A percentile compares a stretch with the other conserved stretches of the same genome.
phyloP scores from a whole-genome alignment of 64 coral and sea anemone species.

The Pachyseris speciosa region DNA sequence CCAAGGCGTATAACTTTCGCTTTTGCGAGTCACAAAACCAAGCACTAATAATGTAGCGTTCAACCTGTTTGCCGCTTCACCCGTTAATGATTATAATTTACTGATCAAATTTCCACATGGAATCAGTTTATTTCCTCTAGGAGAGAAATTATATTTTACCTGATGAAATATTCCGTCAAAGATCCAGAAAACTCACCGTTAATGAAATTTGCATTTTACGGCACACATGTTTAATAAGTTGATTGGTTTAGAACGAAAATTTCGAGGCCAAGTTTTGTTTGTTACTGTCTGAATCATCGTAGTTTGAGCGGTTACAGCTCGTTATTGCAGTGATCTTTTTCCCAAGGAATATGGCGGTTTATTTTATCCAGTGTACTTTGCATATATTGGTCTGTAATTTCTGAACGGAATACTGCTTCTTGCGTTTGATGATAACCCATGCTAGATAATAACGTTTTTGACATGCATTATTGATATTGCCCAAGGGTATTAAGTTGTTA shows the following conservation, averaged over 20 bases:
- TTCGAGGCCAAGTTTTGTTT: background rate
- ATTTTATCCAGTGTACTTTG: background rate
- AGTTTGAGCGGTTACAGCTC: background rate
- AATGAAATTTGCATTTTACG: slow-evolving; percentile 5
- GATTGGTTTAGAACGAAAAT: background rate
- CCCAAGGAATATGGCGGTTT: background rate
- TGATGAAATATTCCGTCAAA: background rate
- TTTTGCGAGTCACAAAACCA: background rate
- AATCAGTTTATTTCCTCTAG: background rate
- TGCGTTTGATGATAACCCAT: background rate
- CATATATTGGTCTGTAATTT: slow-evolving; percentile 3
- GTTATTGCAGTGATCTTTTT: background rate
- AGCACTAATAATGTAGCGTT: too few relatives aligned
- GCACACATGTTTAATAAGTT: background rate
- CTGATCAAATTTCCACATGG: background rate
- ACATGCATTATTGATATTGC: slow-evolving; percentile 25
- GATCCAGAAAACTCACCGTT: background rate
- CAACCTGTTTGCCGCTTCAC: too few relatives aligned
- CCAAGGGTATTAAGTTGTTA: background rate
- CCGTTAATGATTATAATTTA: too few relatives aligned
- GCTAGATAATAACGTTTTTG: background rate
- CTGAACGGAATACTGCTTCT: background rate
- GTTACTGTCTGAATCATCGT: background rate
- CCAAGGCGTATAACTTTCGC: background rate
- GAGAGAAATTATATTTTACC: background rate